phyloP scores from a whole-genome alignment of 2,797 vertebrate genomes.

The Anguilla anguilla region DNA sequence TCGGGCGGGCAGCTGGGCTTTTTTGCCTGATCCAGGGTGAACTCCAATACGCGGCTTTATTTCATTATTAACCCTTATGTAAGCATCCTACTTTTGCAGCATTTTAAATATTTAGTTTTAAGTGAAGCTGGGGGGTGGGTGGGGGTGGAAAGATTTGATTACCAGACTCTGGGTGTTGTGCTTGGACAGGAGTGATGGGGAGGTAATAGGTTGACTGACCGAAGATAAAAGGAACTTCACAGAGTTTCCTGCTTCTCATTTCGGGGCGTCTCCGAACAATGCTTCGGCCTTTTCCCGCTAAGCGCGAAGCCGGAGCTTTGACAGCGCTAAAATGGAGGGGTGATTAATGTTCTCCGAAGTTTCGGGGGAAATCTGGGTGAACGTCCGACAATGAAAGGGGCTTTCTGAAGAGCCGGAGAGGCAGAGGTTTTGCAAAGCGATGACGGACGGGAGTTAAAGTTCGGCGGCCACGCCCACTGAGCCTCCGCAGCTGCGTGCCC shows the following conservation, averaged over 20 bases:
- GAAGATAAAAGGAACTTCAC: background rate
- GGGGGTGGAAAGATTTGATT: background rate
- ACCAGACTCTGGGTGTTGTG: background rate
- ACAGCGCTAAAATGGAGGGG: constrained; percentile 64
- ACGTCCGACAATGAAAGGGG: constrained; percentile 10
- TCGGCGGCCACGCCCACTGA: constrained; percentile 18
- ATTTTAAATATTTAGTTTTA: background rate
- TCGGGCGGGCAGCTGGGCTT: background rate
- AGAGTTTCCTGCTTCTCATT: constrained; percentile 12
- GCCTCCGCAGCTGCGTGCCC: background rate
- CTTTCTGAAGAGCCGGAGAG: background rate
- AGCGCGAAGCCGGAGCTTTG: constrained; percentile 38
- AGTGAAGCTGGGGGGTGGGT: background rate
- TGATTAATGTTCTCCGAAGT: constrained; percentile 63
- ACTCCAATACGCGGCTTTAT: background rate
- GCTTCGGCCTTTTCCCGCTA: background rate
- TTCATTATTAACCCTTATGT: background rate
- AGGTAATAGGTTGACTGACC: constrained; percentile 9
- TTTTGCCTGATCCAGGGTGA: background rate
- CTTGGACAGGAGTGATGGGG: background rate
- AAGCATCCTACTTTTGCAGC: background rate
- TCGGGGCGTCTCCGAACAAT: background rate
- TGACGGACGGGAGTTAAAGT: constrained; percentile 6
- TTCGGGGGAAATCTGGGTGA: background rate
- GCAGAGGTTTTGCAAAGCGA: background rate